Base-by-base conservation (phyloP, 1,140 invertebrate genomes). In the Scaptomyza graminum region DNA sequence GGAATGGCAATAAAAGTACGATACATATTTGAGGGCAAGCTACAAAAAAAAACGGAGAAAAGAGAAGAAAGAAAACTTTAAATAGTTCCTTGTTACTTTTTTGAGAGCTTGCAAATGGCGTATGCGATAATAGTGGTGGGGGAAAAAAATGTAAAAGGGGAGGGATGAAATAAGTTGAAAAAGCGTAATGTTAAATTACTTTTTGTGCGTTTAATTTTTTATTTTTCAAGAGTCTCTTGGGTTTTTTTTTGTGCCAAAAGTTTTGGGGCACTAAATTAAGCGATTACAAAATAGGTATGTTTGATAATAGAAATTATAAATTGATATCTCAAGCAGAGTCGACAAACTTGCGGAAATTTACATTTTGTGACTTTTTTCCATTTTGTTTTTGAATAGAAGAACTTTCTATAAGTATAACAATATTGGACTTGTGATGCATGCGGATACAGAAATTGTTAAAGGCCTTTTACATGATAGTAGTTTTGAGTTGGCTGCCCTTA, bases 1-100 rank as follows among this genome's bases (percentile, higher is more conserved):
- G 70, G 77, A 77, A 68, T 71, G 77, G 82, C 80, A 84, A 84
- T 85, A 85, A 87, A 81, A 85, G 54, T 81, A 81, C 77, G 69
- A 85, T 81, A 85, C 82, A 67, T 84, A 74, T 85, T 81, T 51
- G 67, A 69, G 66, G 47, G 68, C n/a, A 66, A 69, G 31, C 47
- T 51, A 41, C 56, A 46, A 69, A 39, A 51, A 51, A 41, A 60
- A 46, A n/a, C n/a, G n/a, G n/a, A n/a, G n/a, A 72, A 65, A 34
- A 69, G 46, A 57, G 31, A 34, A 34, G 47, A 55, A 63, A 46
- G 31, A 37, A 85, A 82, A 82, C 74, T 85, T 81, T 87, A 82
- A 84, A 87, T 87, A 82, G 81, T 85, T 85, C 15, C 47, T 46
- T 70, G 80, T 76, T 77, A 85, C 74, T 87, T 85, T 69, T 74